Base-by-base conservation (phyloP, 1,140 invertebrate genomes). In the Drosophila sulfurigaster region DNA sequence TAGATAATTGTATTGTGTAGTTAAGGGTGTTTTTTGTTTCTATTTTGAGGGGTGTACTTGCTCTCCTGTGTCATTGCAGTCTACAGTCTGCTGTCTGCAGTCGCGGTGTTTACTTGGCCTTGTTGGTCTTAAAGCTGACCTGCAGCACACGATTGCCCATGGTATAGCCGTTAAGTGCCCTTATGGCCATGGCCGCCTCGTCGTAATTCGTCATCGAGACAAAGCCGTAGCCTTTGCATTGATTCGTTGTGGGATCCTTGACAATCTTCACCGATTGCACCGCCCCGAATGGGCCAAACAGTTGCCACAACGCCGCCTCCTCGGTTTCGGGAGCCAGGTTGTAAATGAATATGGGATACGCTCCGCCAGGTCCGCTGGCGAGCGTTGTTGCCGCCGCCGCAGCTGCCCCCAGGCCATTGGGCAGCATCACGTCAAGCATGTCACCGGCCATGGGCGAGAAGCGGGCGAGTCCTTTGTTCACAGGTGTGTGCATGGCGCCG, bases 121-220 rank as follows among this genome's bases (percentile, higher is more conserved):
- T 97, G 94, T 97, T 97, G 80, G 97, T 98, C 94, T 98, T 99
- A 94, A 99, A 99, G 93, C 98, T 99, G 92, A 99, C 99, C 94
- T 99, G 99, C 73, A 99, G 95, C 69, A 99, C 97, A 70, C 99
- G 96, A 93, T 98, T 99, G 83, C 98, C 98, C 63, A 99, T 94
- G 75, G 98, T 97, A 93, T 99, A 99, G 59, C 99, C 99, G 93
- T 99, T 99, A 72, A 99, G 94, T 76, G 97, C 98, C 92, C 98
- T 97, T 92, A 99, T 99, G 76, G 99, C 99, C 91, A 99, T 97
- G 11, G 99, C 95, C 11, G 99, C 98, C 93, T 99, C 99, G 92
- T 99, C 98, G 93, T 99, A 99, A 93, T 99, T 99, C 93, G 98
- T 98, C 99, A 99, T 99, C 72, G 98, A 99, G 43, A 99, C 98